These are phyloP conservation scores for Myotis brandtii DNA, from an alignment of 2,113 vertebrate genomes.

Conservation along the genomic window DNA sequence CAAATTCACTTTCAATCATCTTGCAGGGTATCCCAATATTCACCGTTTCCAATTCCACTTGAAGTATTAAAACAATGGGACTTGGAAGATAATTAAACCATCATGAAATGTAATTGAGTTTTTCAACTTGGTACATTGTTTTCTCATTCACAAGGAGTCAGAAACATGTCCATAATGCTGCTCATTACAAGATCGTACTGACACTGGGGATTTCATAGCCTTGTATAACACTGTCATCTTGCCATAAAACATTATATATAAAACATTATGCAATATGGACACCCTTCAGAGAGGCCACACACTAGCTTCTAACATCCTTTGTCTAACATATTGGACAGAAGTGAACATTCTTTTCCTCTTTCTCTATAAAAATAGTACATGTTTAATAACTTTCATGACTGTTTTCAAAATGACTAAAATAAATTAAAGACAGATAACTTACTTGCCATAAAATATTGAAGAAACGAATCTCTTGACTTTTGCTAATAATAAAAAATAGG, in stretches of 20 bases:
- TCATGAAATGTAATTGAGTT: conserved; percentile 23
- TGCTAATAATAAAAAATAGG: conserved; percentile 41
- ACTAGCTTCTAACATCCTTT: neutral
- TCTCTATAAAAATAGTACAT: conserved; percentile 41
- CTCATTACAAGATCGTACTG: conserved; percentile 60
- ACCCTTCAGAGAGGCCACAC: neutral
- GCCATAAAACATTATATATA: neutral
- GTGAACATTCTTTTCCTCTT: neutral
- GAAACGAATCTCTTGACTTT: conserved; percentile 41
- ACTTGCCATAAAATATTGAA: neutral
- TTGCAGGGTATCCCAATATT: neutral
- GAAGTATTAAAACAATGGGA: conserved; percentile 41
- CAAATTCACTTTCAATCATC: conserved; percentile 41
- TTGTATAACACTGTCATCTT: neutral
- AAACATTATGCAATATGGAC: neutral
- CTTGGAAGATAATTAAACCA: conserved; percentile 37
- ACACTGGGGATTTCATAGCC: conserved; percentile 44
- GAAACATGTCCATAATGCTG: conserved; percentile 32
- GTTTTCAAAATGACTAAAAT: conserved; percentile 54
- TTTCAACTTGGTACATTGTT: conserved; percentile 8
- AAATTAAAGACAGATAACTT: conserved; percentile 52
- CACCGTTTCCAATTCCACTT: neutral
- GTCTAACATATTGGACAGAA: neutral
- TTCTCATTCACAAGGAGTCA: conserved; percentile 3
- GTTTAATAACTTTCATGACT: conserved; percentile 36